Evolutionary conservation across 2,888 invertebrate species (phyloP).

Genomic region (Cataglyphis livida): DNA sequence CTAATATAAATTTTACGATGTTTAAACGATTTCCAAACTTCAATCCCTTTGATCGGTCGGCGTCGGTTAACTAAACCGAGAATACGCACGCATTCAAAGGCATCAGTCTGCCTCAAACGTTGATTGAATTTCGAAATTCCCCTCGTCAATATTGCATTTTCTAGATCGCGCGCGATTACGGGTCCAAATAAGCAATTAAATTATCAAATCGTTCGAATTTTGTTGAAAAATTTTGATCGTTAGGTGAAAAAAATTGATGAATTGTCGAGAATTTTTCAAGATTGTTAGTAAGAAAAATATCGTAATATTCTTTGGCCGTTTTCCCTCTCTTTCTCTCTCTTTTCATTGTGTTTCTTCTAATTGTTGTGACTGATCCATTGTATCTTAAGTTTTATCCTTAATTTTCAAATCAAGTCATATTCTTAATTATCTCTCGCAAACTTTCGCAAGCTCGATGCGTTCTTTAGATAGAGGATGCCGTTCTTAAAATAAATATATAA

Average conservation of each 20-base stretch:
- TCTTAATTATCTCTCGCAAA: slow-evolving; percentile 12
- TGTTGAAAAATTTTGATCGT: neutral
- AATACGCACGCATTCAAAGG: slow-evolving; percentile 67
- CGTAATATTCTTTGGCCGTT: neutral
- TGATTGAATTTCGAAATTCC: slow-evolving; percentile 80
- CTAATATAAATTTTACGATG: slow-evolving; percentile 70
- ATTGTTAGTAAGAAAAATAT: neutral
- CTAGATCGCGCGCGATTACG: slow-evolving; percentile 38
- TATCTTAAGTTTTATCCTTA: neutral
- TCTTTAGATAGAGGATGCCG: neutral
- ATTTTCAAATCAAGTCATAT: neutral
- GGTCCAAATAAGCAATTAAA: slow-evolving; percentile 5
- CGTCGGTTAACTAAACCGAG: slow-evolving; percentile 59
- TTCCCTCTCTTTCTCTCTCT: too few relatives aligned
- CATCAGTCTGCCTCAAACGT: slow-evolving; percentile 73
- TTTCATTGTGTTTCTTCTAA: neutral
- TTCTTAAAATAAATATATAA: slow-evolving; percentile 34
- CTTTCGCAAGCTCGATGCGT: neutral
- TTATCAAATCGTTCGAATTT: slow-evolving; percentile 18
- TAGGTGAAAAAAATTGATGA: neutral
- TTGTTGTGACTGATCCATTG: neutral
- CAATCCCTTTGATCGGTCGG: slow-evolving; percentile 35
- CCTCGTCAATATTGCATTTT: slow-evolving; percentile 72
- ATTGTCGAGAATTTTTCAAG: neutral
- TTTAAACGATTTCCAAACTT: slow-evolving; percentile 69